Evolutionary conservation across 1,140 invertebrate species (phyloP).

Genomic region (Tetranychus cinnabarinus): DNA sequence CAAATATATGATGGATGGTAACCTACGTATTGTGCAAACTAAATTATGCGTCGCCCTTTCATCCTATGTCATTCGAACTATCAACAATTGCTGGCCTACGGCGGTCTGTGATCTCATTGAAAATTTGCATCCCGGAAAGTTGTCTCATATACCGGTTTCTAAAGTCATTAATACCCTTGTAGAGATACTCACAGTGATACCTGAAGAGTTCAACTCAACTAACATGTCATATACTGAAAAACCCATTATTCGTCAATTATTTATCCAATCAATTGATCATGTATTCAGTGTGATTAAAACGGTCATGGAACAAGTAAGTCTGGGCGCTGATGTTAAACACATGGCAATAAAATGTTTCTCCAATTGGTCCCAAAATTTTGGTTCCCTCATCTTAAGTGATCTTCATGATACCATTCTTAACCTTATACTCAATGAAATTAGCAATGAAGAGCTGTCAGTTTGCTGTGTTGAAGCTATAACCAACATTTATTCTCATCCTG

Average conservation of each 20-base stretch:
- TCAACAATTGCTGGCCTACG: slow-evolving; percentile 33
- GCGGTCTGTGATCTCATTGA: slow-evolving; percentile 36
- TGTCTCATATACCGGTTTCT: slow-evolving; percentile 18
- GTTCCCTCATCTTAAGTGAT: slow-evolving; percentile 13
- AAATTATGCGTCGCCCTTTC: slow-evolving; percentile 54
- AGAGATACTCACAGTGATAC: slow-evolving; percentile 45
- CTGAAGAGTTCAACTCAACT: slow-evolving; percentile 41
- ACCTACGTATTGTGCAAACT: slow-evolving; percentile 46
- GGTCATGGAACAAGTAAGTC: slow-evolving; percentile 10
- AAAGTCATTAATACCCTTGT: slow-evolving; percentile 35
- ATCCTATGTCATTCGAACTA: slow-evolving; percentile 36
- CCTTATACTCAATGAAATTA: slow-evolving; percentile 21
- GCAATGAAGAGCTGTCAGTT: slow-evolving; percentile 27
- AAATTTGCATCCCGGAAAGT: slow-evolving; percentile 32
- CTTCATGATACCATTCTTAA: slow-evolving; percentile 16
- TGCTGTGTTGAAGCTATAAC: slow-evolving; percentile 33
- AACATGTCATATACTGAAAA: slow-evolving; percentile 23
- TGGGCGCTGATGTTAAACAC: slow-evolving; percentile 17
- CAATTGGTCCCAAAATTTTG: slow-evolving; percentile 33
- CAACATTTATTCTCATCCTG: slow-evolving; percentile 30
- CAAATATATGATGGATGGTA: slow-evolving; percentile 38
- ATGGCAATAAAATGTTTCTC: slow-evolving; percentile 31
- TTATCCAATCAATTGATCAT: slow-evolving; percentile 22
- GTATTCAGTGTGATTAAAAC: slow-evolving; percentile 10
- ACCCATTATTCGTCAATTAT: slow-evolving; percentile 21